Conservation (phyloP, 2,888 invertebrate genomes). For the Thyatira batis region DNA sequence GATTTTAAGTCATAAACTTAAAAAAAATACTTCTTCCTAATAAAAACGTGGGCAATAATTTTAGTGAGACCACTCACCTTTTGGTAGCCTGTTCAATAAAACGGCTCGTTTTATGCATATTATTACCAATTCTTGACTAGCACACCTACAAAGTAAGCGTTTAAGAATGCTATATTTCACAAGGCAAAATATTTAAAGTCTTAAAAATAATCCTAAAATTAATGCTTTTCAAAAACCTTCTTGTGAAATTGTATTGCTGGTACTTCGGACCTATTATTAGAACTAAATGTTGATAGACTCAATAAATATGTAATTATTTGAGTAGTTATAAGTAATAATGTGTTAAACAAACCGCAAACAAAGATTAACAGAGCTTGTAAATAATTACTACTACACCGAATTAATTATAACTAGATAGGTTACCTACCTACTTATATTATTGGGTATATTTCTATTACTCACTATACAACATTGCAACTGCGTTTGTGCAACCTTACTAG, state of each 20-base stretch:
- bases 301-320: no score
- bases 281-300: conserved; percentile 2
- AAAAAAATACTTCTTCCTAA: background rate
- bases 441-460: background rate
- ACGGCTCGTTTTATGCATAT: conserved; percentile 13
- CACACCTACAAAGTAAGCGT: conserved; percentile 7
- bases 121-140: conserved; percentile 12
- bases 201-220: no score
- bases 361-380: background rate
- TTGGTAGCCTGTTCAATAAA: conserved; percentile 11
- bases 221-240: no score
- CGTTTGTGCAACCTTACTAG: no score
- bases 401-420: background rate
- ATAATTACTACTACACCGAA: background rate
- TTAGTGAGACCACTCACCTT: conserved; percentile 14
- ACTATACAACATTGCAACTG: no score
- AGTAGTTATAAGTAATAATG: background rate
- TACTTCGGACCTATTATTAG: no score
- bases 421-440: no score
- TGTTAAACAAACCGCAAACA: background rate
- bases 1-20: background rate
- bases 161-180: no score
- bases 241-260: no score
- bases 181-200: no score
- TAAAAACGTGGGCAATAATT: conserved; percentile 4